A percentile compares a stretch with the other conserved stretches of the same genome.
phyloP scores from a whole-genome alignment of 2,888 invertebrate species.

The Diplazon laetatorius region DNA sequence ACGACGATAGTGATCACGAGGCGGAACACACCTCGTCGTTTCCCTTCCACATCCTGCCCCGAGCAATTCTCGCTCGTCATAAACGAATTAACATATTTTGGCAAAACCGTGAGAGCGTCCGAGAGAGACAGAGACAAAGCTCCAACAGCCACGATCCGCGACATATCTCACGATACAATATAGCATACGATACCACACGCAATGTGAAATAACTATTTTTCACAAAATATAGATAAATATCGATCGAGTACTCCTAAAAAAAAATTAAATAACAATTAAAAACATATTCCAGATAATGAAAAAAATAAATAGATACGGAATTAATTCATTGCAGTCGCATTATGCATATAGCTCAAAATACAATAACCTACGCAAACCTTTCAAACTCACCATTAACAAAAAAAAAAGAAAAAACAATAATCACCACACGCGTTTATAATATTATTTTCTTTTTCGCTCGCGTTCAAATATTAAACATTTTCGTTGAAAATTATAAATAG shows the following conservation, averaged over 20 bases:
- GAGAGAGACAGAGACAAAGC: too few relatives aligned
- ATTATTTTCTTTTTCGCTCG: too few relatives aligned
- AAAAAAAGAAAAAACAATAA: background rate
- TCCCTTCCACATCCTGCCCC: slow-evolving; percentile 20
- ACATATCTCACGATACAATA: background rate
- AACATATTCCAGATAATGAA: too few relatives aligned
- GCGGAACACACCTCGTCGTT: slow-evolving; percentile 34
- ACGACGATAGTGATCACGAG: slow-evolving; percentile 8
- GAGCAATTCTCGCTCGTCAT: slow-evolving; percentile 25
- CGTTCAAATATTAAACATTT: too few relatives aligned
- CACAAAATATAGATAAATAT: background rate
- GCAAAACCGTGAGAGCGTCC: slow-evolving; percentile 39
- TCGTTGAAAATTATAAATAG: background rate
- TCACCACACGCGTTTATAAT: too few relatives aligned
- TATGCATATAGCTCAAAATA: too few relatives aligned
- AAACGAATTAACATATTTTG: slow-evolving; percentile 34
- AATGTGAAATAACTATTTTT: background rate
- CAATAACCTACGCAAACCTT: too few relatives aligned
- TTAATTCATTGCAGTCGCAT: too few relatives aligned
- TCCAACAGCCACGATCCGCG: background rate
- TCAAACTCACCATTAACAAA: too few relatives aligned
- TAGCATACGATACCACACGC: background rate
- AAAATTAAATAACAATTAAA: too few relatives aligned
- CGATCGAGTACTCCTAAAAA: background rate
- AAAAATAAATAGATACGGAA: too few relatives aligned